Base-by-base conservation (phyloP, 2,113 vertebrate species). In the Penelope pileata region DNA sequence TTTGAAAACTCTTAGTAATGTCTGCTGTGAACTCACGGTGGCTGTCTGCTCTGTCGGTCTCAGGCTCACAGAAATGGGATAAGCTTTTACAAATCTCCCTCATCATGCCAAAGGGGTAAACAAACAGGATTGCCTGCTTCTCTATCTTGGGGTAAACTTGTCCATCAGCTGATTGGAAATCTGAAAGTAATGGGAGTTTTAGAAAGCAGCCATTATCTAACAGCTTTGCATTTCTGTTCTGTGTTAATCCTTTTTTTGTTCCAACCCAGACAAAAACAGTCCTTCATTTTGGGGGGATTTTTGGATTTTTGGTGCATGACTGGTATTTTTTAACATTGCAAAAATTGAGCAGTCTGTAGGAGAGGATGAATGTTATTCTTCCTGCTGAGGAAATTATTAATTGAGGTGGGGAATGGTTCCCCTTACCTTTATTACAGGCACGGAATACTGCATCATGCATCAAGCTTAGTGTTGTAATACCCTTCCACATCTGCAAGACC, bases 241-340 rank as follows among this genome's bases (percentile, higher is more conserved):
- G n/a, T 62, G 77, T 72, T 90, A 96, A 96, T 93, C 92, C 69
- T 84, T 95, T 40, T 27, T 95, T 76, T 94, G 73, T 90, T 95
- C 91, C 70, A 84, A 86, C 15, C 63, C 17, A 27, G 58, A 88
- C 51, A 90, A 96, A 88, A 73, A 15, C 50, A 47, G 36, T 36
- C 48, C 19, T 91, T 90, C 30, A 24, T 84, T 84, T 81, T 14
- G 32, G 58, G 26, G 26, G 45, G 45, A 77, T 72, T 83, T 67
- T 40, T 7, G 16, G 5, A 16, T 40, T 81, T 94, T 83, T 54
- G 17, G 77, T 75, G 30, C 82, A 62, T 76, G n/a, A 89, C 69
- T 89, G 73, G 19, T 81, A 88, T 66, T 90, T 85, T 69, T 24
- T 47, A 91, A 45, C 23, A 51, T 51, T 50, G 56, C 32, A 83